Percentiles rank a stretch among this genome's conserved stretches.
These are phyloP conservation scores for Ptychadena robeensis DNA, from an alignment of 2,797 vertebrate genomes.

Conservation along the genomic window DNA sequence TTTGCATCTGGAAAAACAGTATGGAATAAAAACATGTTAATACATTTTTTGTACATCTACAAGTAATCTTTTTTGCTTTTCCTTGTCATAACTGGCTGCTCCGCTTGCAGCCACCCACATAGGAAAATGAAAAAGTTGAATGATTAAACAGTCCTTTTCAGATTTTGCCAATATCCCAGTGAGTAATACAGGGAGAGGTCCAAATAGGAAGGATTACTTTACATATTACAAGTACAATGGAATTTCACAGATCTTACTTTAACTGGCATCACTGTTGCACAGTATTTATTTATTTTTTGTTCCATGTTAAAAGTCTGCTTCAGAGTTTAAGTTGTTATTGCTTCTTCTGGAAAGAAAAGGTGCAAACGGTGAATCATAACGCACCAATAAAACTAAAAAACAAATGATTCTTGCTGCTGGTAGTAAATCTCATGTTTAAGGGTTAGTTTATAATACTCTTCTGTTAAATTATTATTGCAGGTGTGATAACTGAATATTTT, in stretches of 20 bases:
- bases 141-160: not conserved
- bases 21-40: not conserved
- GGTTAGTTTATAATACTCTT: not conserved
- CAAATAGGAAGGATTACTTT: constrained; percentile 16
- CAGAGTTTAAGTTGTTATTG: not conserved
- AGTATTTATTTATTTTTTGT: not conserved
- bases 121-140: not conserved
- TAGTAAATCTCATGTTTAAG: not conserved
- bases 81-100: not conserved
- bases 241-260: constrained; percentile 6
- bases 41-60: not conserved
- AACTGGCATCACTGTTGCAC: constrained; percentile 1
- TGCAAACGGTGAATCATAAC: not conserved
- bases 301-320: not conserved
- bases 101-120: not conserved
- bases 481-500: no score
- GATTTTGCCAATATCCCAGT: constrained; percentile 5
- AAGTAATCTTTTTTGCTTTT: not conserved
- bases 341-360: not conserved
- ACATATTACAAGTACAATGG: constrained; percentile 22
- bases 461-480: no score
- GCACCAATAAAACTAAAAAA: not conserved
- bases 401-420: not conserved
- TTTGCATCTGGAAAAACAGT: not conserved
- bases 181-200: constrained; percentile 25